Base-by-base conservation (phyloP, 1,140 invertebrate genomes). In the Bombus terrestris region DNA sequence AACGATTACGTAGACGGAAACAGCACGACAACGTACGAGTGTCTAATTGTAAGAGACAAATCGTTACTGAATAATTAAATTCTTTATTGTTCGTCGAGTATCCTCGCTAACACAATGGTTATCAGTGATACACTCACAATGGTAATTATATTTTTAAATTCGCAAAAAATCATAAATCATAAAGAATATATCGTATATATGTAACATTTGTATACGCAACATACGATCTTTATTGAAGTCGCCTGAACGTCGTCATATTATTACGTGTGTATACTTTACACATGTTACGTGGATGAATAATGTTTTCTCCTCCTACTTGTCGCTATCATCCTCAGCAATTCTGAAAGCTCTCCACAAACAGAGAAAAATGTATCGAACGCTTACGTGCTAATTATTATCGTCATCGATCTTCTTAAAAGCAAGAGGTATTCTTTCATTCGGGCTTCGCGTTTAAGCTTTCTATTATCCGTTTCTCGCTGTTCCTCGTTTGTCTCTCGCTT, bases 311-410 rank as follows among this genome's bases (percentile, higher is more conserved):
- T 13, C 22, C 57, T 35, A 47, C 35, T 28, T 25, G 15, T 71
- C 75, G 32, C 53, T 81, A 57, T 81, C 83, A 57, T 81, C 64
- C 66, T 53, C 80, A 10, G 66, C 12, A 47, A 22, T 47, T 72
- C 35, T 39, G n/a, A 28, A 41, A 41, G 3, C 41, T 43, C 71
- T 43, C 32, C 35, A 5, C 3, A 1, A 9, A n/a, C 41, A 32
- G 69, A 41, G 69, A 43, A n/a, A n/a, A 47, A 66, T 74, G 57
- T 35, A n/a, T 41, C 64, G 41, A 92, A 93, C 86, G 87, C 94
- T 95, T 95, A 95, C 86, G 37, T 90, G 71, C 94, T 95, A 95
- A 95, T 95, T 95, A 95, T 95, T 95, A 95, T 95, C 75, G 9
- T 78, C 94, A 85, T 93, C 87, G 81, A 94, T 94, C 92, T 91